Percentiles rank a stretch among this genome's conserved stretches.
Conservation (phyloP, 1,140 invertebrate genomes). For the Trachymyrmex cornetzi region DNA sequence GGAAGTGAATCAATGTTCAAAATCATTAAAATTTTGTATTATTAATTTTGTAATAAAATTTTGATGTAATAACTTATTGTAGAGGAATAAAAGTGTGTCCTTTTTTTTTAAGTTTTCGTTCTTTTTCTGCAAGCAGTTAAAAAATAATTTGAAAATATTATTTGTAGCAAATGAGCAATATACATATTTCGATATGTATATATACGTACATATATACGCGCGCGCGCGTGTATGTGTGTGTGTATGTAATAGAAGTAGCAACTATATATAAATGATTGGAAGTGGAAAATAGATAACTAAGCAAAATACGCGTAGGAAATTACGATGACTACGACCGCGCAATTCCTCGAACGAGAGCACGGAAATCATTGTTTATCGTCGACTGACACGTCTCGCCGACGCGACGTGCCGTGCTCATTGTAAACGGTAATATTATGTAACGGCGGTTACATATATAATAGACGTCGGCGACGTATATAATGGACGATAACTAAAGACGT, state of each 20-base stretch:
- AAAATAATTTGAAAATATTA: no score
- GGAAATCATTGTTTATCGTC: constrained; percentile 79
- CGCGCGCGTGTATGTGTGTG: no score
- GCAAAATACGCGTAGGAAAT: constrained; percentile 50
- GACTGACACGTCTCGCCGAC: constrained; percentile 74
- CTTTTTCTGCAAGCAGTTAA: no score
- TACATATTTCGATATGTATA: no score
- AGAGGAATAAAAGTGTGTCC: no score
- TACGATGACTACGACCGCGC: neutral
- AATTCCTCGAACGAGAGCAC: constrained; percentile 60
- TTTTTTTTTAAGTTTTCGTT: no score
- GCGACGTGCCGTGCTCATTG: constrained; percentile 69
- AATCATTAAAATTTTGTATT: no score
- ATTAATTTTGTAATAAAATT: no score
- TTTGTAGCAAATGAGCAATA: no score
- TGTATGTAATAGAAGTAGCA: neutral
- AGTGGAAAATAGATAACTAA: constrained; percentile 39
- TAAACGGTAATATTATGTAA: constrained; percentile 76
- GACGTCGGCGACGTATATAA: constrained; percentile 61
- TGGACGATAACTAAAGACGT: constrained; percentile 61
- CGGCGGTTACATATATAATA: constrained; percentile 53
- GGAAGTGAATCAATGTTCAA: no score
- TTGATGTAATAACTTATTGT: no score
- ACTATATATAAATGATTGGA: constrained; percentile 3
- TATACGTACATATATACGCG: neutral